Evolutionary conservation across 2,888 invertebrate species (phyloP).

Genomic region (Escarpia spicata): DNA sequence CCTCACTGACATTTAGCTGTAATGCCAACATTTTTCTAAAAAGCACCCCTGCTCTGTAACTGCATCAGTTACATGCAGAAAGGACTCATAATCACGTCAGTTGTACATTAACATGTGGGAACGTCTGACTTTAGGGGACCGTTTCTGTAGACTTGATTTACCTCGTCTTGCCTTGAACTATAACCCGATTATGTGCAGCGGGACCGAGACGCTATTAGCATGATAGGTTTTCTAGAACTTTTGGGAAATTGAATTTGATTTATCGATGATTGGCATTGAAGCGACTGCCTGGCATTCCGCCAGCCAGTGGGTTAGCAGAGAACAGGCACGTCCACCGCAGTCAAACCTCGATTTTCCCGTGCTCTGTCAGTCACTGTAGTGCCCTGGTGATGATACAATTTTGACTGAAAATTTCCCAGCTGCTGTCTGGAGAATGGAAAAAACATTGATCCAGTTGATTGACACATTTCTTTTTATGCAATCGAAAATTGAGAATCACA

Average conservation of each 20-base stretch:
- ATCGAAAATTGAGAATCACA: not conserved
- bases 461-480: not conserved
- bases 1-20: not conserved
- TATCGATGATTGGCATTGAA: not conserved
- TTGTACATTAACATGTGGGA: not conserved
- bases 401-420: not conserved
- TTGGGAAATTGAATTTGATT: conserved; percentile 6
- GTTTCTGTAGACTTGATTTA: not conserved
- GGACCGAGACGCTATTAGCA: conserved; percentile 1
- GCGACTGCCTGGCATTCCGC: not conserved
- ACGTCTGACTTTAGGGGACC: not conserved
- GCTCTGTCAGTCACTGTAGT: not conserved
- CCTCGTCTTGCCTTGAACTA: conserved; percentile 13
- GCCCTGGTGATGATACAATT: not conserved
- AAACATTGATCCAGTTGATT: not conserved
- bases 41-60: not conserved
- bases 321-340: not conserved
- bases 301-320: not conserved
- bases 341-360: not conserved
- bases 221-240: conserved; percentile 14
- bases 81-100: not conserved
- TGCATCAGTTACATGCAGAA: not conserved
- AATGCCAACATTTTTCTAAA: not conserved
- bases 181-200: not conserved
- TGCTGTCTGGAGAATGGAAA: not conserved